Conservation (phyloP, 2,797 vertebrate species). For the Nannoperca obscura region DNA sequence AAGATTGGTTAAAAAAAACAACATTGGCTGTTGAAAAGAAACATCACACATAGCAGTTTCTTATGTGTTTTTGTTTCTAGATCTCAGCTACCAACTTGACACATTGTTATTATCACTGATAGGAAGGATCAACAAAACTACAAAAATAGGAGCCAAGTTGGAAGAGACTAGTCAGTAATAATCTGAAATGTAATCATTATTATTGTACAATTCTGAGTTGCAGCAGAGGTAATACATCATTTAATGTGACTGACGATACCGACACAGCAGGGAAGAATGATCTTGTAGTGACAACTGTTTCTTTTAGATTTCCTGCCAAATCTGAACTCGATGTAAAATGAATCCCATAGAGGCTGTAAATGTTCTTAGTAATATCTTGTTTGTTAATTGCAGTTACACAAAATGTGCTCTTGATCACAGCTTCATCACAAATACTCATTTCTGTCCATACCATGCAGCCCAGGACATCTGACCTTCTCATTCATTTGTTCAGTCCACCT, state of each 20-base stretch:
- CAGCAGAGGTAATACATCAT: background rate
- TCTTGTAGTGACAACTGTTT: background rate
- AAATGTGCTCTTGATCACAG: background rate
- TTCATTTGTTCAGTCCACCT: constrained; percentile 54
- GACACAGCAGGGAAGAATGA: background rate
- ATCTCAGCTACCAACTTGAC: background rate
- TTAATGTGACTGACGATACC: background rate
- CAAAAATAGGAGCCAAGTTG: background rate
- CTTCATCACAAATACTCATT: constrained; percentile 5
- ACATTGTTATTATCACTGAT: background rate
- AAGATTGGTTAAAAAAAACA: too few relatives aligned
- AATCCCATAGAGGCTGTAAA: background rate
- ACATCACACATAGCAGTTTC: too few relatives aligned
- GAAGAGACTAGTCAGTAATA: background rate
- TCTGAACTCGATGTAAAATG: background rate
- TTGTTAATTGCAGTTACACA: background rate
- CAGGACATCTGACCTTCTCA: constrained; percentile 12
- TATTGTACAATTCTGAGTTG: background rate
- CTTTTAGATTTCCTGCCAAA: constrained; percentile 2
- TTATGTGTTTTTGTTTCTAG: too few relatives aligned
- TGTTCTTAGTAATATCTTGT: background rate
- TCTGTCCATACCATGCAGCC: constrained; percentile 21
- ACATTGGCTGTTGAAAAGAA: too few relatives aligned
- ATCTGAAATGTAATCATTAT: background rate
- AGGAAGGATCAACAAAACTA: background rate